phyloP scores from a whole-genome alignment of 1,140 invertebrate genomes.

The Drosophila tropicalis region DNA sequence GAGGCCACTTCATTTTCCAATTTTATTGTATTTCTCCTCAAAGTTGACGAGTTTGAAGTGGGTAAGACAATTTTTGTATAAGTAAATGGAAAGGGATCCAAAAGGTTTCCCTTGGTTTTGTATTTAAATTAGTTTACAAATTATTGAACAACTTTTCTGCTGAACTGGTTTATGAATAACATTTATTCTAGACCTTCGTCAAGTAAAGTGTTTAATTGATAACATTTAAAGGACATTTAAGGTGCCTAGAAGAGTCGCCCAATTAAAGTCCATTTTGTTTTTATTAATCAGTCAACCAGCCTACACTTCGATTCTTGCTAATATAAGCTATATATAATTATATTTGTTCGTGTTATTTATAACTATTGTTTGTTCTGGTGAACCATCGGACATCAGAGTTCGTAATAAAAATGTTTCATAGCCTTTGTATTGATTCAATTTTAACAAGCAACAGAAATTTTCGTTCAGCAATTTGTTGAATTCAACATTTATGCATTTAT shows the following conservation, averaged over 20 bases:
- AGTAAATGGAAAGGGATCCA: background rate
- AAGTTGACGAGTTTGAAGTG: background rate
- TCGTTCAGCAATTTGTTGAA: background rate
- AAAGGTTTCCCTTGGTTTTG: background rate
- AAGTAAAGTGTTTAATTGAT: too few species aligned
- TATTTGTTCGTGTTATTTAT: background rate
- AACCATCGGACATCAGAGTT: background rate
- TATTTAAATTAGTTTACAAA: slow-evolving; percentile 4
- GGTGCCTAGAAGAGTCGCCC: too few species aligned
- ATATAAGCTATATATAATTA: background rate
- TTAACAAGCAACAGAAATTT: background rate
- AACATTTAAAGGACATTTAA: too few species aligned
- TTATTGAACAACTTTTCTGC: background rate
- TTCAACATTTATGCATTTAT: background rate
- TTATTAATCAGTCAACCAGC: too few species aligned
- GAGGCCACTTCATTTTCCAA: slow-evolving; percentile 39
- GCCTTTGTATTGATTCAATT: background rate
- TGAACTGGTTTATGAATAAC: background rate
- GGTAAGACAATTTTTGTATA: background rate
- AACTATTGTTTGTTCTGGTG: background rate
- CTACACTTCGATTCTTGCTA: background rate
- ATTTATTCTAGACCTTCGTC: too few species aligned
- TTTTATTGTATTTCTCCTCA: slow-evolving; percentile 1
- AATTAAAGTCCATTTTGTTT: too few species aligned
- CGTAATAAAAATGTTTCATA: background rate